These are phyloP conservation scores for Syrmaticus mikado DNA, from an alignment of 2,113 vertebrate genomes.

Conservation along the genomic window DNA sequence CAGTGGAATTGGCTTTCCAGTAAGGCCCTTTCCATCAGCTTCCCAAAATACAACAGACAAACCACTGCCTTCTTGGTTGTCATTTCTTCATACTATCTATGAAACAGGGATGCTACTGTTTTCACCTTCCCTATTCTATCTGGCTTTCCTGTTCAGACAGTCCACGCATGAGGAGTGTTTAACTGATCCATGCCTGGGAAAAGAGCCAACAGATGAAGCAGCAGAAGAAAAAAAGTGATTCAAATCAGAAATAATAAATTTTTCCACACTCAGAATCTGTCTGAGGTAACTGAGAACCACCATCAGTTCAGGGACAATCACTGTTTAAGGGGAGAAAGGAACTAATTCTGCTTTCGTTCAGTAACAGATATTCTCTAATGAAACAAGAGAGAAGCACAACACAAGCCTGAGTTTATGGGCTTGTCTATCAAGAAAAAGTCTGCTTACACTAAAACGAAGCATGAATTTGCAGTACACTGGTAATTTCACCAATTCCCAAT, in stretches of 20 bases:
- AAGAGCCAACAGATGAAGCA: background rate
- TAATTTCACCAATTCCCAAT: background rate
- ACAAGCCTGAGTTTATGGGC: background rate
- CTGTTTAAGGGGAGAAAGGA: background rate
- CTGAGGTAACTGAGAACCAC: background rate
- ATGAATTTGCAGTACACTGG: conserved; percentile 1
- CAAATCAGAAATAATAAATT: background rate
- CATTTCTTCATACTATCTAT: background rate
- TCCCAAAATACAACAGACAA: background rate
- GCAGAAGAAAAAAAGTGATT: background rate
- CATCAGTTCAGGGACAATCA: background rate
- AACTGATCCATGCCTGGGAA: background rate
- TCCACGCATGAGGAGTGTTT: background rate
- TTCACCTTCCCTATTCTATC: background rate
- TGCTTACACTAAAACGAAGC: conserved; percentile 4
- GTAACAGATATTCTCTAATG: background rate
- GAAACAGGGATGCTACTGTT: background rate
- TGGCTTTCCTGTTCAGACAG: background rate
- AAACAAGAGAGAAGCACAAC: background rate
- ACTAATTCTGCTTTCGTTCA: background rate
- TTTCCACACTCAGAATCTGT: background rate
- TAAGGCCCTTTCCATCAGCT: background rate
- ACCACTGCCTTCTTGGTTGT: background rate
- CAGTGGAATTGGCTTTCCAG: background rate
- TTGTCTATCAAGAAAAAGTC: background rate